Base-by-base conservation (phyloP, 1,140 invertebrate genomes). In the Cardiocondyla obscurior region DNA sequence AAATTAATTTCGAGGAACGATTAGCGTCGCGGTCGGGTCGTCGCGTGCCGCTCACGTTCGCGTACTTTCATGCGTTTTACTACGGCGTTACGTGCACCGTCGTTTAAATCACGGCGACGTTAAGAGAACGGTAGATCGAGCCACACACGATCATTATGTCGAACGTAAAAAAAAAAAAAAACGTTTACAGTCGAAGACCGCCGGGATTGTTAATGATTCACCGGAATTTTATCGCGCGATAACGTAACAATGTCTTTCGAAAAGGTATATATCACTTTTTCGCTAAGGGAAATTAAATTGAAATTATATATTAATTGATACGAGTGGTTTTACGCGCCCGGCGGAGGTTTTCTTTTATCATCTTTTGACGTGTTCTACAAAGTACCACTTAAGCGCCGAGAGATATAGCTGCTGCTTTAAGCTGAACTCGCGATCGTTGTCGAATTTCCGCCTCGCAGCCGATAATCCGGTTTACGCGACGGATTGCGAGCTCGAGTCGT, bases 141-240 rank as follows among this genome's bases (percentile, higher is more conserved):
- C 25, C n/a, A 64, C 57, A 33, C n/a, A 33, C 36, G 44, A 62
- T 83, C 60, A 86, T 60, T 30, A 22, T 14, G 77, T 62, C 79
- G 84, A 64, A 57, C 84, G 64, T 83, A 86, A 83, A n/a, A n/a
- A n/a, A n/a, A n/a, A n/a, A n/a, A n/a, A n/a, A n/a, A 86, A 83
- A 51, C 70, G 55, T 86, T 83, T 72, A 86, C 51, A 58, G 74
- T 30, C 72, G 16, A 73, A 42, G 42, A 64, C 46, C 55, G 55
- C 1, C 49, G 53, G 42, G 42, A 77, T 86, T 33, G 39, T 16
- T 86, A 83, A 83, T 60, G 79, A 77, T 28, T n/a, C 33, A 1
- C 12, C 44, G 60, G 16, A 46, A 64, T 69, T 58, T 49, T 77
- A 53, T 36, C 19, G 22, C 60, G 6, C 2, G 14, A 5, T 46